phyloP scores from a whole-genome alignment of 2,888 invertebrate genomes.

The Drosophila cognata region DNA sequence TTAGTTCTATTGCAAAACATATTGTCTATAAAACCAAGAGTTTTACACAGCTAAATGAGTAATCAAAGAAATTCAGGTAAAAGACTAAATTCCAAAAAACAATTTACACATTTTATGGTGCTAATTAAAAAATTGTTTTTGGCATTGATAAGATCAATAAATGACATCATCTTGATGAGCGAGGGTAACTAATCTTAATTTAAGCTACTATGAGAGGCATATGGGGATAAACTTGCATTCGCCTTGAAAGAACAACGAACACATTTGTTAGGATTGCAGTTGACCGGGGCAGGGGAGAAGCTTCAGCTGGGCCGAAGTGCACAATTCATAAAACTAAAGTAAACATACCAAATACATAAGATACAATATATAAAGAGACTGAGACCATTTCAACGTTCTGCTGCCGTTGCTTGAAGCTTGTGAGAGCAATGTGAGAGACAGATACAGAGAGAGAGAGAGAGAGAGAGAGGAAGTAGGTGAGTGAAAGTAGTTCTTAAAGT shows the following conservation, averaged over 20 bases:
- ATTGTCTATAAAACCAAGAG: neutral
- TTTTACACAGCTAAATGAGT: neutral
- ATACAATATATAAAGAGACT: constrained; percentile 30
- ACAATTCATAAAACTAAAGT: constrained; percentile 58
- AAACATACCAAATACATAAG: constrained; percentile 51
- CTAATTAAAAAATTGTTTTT: neutral
- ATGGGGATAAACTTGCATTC: neutral
- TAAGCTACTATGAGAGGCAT: neutral
- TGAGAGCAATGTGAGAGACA: constrained; percentile 37
- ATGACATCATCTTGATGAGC: neutral
- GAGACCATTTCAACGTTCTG: constrained; percentile 45
- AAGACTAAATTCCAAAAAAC: neutral
- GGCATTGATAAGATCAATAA: neutral
- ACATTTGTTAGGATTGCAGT: constrained; percentile 5
- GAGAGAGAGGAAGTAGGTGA: neutral
- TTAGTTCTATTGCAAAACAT: neutral
- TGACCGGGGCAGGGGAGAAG: constrained; percentile 5
- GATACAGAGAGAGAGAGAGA: neutral
- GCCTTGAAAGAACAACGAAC: neutral
- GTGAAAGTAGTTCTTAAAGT: neutral
- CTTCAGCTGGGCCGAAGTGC: constrained; percentile 67
- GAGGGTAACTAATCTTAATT: neutral
- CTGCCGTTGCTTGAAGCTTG: constrained; percentile 49
- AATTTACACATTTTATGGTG: neutral
- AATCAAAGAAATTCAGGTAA: neutral